These are phyloP conservation scores for Nothobranchius furzeri DNA, from an alignment of 2,113 vertebrate genomes.

Conservation along the genomic window DNA sequence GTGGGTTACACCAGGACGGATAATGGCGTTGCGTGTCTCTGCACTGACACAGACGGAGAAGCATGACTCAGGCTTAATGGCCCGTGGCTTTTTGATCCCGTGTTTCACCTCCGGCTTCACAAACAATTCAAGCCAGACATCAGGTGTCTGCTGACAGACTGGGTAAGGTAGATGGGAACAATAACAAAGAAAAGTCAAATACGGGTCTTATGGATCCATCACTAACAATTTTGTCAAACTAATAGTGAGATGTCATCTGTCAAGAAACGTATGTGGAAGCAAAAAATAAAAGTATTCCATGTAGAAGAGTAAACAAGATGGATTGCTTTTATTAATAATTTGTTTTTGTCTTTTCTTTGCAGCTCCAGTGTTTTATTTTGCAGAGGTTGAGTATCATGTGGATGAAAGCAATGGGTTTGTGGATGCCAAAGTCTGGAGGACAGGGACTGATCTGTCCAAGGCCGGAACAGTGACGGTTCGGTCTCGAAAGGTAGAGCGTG, in stretches of 20 bases:
- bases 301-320: too few relatives aligned
- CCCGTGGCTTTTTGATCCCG: slow-evolving; percentile 45
- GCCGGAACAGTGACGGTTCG: slow-evolving; percentile 85
- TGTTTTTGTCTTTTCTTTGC: slow-evolving; percentile 17
- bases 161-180: slow-evolving; percentile 1
- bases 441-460: slow-evolving; percentile 88
- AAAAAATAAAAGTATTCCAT: too few relatives aligned
- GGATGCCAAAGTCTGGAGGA: slow-evolving; percentile 88
- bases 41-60: too few relatives aligned
- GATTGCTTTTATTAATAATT: too few relatives aligned
- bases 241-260: too few relatives aligned
- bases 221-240: neutral
- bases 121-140: slow-evolving; percentile 33
- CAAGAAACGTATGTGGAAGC: too few relatives aligned
- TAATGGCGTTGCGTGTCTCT: too few relatives aligned
- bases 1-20: too few relatives aligned
- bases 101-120: slow-evolving; percentile 29
- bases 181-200: neutral
- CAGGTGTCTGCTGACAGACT: slow-evolving; percentile 30
- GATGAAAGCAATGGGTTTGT: slow-evolving; percentile 87
- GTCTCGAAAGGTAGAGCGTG: slow-evolving; percentile 86
- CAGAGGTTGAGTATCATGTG: slow-evolving; percentile 80
- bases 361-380: slow-evolving; percentile 93
- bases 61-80: slow-evolving; percentile 16
- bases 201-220: neutral